phyloP scores from a whole-genome alignment of 2,113 vertebrate species.

The Campylorhamphus procurvoides region DNA sequence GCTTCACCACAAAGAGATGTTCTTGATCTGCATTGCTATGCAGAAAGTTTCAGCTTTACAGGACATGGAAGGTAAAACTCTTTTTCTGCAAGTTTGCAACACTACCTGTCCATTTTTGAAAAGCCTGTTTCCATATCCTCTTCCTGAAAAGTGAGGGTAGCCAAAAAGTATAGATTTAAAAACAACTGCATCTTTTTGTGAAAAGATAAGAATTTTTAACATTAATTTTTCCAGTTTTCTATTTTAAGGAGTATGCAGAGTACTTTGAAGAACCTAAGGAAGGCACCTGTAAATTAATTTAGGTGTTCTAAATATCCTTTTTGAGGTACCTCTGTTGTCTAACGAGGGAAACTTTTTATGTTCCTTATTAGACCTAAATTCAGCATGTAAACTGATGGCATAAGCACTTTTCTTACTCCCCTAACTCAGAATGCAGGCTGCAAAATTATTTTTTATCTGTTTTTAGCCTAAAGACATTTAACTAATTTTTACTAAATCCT shows the following conservation, averaged over 20 bases:
- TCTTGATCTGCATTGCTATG: background rate
- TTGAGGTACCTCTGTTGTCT: background rate
- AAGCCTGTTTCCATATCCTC: background rate
- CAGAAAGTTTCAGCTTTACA: background rate
- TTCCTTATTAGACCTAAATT: background rate
- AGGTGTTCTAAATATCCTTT: background rate
- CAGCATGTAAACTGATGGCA: background rate
- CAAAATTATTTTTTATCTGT: background rate
- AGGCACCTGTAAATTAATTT: background rate
- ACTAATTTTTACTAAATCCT: background rate
- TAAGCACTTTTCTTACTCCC: background rate
- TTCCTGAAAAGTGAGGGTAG: background rate
- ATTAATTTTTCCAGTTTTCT: background rate
- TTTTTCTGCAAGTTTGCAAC: background rate
- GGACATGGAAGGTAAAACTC: background rate
- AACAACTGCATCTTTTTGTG: background rate
- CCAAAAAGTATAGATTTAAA: background rate
- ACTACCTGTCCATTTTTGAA: background rate
- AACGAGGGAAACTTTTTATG: rapidly evolving
- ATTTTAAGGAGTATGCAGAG: background rate
- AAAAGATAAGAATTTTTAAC: background rate
- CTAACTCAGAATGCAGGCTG: background rate
- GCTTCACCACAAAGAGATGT: background rate
- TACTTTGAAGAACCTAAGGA: background rate
- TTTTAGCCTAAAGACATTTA: background rate